Evolutionary conservation across 2,888 invertebrate species (phyloP), one percentile per base, ranked within the genome.

Genomic region (Microctonus hyperodae): DNA sequence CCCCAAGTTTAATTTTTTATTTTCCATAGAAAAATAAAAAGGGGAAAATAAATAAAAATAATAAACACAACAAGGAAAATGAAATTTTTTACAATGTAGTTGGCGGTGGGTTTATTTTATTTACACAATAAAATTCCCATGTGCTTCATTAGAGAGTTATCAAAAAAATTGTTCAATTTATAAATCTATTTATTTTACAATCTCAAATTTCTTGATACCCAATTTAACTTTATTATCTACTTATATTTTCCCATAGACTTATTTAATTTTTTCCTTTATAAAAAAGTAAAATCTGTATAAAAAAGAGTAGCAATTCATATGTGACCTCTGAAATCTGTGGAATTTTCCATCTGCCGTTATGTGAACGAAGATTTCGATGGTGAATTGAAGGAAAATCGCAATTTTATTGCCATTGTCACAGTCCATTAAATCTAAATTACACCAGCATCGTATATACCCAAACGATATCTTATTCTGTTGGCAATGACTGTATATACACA

Each of bases 351-450:
- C 44, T 58, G 40, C 44, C 50, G 40, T 50, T 53, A n/a, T 57
- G 35, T 35, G 48, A 35, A 67, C 67, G 63, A 67, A 50, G 31
- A 51, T 61, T 51, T 51, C 51, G 22, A 31, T 22, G 35, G 31
- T 31, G 50, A 51, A 61, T 61, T 23, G 51, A 50, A 25, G 33
- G 53, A 67, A 73, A 69, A 72, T 72, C 69, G 70, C 57, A 67
- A 72, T 72, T 73, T 73, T 72, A 73, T 72, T 72, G 70, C 69
- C 65, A 69, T 68, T 68, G 58, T 61, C 48, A 70, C 73, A 70
- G 60, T 73, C 69, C 73, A 73, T 73, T 73, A 69, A 73, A 73
- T 72, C 66, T 69, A 70, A 65, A 73, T 73, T 73, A 72, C 71
- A 63, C 37, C 56, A 28, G 55, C 23, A 48, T 48, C 53, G 55